Conservation (phyloP, 2,888 invertebrate species). For the Endotricha flammealis region DNA sequence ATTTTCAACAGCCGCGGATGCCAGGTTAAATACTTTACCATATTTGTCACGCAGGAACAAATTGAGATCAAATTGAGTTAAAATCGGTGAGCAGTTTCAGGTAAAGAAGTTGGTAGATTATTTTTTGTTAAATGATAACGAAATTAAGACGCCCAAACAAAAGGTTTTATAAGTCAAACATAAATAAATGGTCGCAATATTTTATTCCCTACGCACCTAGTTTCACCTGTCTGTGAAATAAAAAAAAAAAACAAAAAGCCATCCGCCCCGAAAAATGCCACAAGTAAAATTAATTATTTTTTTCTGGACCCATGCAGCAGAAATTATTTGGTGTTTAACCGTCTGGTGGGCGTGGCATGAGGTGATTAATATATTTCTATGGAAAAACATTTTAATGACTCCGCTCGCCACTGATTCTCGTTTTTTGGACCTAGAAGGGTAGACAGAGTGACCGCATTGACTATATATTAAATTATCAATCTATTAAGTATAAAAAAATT, state of each 20-base stretch:
- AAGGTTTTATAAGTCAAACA: slow-evolving; percentile 31
- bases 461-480: not conserved
- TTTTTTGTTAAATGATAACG: too few species aligned
- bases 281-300: slow-evolving; percentile 70
- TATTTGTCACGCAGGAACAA: too few species aligned
- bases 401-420: slow-evolving; percentile 37
- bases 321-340: slow-evolving; percentile 77
- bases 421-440: slow-evolving; percentile 22
- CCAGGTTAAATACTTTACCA: too few species aligned
- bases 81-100: too few species aligned
- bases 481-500: not conserved
- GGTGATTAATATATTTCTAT: slow-evolving; percentile 74
- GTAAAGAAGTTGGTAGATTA: too few species aligned
- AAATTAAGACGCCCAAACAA: slow-evolving; percentile 34
- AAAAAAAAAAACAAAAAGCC: slow-evolving; percentile 35
- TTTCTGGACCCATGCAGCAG: slow-evolving; percentile 57
- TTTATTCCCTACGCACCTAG: slow-evolving; percentile 41
- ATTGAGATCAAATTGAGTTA: too few species aligned
- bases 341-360: slow-evolving; percentile 60
- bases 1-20: too few species aligned
- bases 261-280: slow-evolving; percentile 57
- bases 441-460: not conserved
- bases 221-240: slow-evolving; percentile 49
- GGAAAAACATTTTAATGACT: slow-evolving; percentile 68
- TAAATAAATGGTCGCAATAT: slow-evolving; percentile 40